Evolutionary conservation across 1,140 invertebrate genomes (phyloP), one percentile per base, ranked within the genome.

Genomic region (Drosophila yakuba): DNA sequence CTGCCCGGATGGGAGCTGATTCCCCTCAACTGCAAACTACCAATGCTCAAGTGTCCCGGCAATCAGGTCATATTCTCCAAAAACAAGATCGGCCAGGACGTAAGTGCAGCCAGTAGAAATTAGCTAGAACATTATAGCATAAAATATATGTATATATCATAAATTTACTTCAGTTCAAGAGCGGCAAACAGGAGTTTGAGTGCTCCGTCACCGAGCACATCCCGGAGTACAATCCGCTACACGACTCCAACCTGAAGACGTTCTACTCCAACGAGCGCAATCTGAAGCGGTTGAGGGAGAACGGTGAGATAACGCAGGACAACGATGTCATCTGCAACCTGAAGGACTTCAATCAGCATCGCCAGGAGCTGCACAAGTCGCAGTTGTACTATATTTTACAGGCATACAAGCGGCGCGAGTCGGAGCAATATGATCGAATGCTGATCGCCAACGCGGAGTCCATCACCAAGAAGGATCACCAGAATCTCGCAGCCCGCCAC

Each of bases 251-350:
- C 58, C 57, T 92, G n/a, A 88, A 80, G 67, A 88, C 75, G 1
- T 92, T 88, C 48, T 92, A 91, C 44, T 76, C 84, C 0, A 91
- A 83, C 41, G 82, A 92, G 54, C 67, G 78, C 0, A 91, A 91
- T 69, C 45, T 91, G 6, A 84, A 92, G 67, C 79, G 90, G 2
- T 43, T 92, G 32, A 59, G 85, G 3, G 72, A 91, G 59, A 92
- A 91, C 39, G 88, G 90, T 0, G 83, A 91, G 35, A 91, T 92
- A 23, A 92, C 91, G 0, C 45, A 90, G 44, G 55, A 80, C 4
- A 92, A 92, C 47, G 90, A 92, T 68, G 91, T 92, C 1, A 91
- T 92, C 0, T 92, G 91, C 17, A 92, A 84, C 51, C 58, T 92
- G 2, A 91, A 91, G 61, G 91, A 92, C 36, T 92, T 92, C 35